These are phyloP conservation scores for Trididemnum clinides DNA, from an alignment of 23 tunicate species.

Conservation along the genomic window DNA sequence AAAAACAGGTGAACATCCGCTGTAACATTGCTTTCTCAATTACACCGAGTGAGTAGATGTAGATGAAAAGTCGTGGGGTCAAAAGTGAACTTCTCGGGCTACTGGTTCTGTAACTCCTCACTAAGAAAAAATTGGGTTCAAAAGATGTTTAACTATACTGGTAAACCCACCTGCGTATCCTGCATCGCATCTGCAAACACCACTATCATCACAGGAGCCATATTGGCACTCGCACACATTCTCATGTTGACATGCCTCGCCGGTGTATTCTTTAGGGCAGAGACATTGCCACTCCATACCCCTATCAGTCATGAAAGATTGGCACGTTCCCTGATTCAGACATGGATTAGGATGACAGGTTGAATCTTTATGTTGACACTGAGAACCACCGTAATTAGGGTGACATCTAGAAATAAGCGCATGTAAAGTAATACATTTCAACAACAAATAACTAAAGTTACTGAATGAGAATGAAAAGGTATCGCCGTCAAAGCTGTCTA, in stretches of 20 bases:
- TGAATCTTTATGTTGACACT: neutral
- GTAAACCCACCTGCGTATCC: conserved; percentile 28
- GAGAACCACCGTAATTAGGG: conserved; percentile 16
- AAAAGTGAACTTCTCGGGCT: too few species aligned
- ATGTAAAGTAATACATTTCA: too few species aligned
- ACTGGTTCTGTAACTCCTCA: too few species aligned
- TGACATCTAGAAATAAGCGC: conserved; percentile 21
- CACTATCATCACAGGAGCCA: neutral
- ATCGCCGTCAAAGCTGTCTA: too few species aligned
- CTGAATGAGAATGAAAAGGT: too few species aligned
- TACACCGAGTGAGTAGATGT: too few species aligned
- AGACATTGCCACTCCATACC: conserved; percentile 9
- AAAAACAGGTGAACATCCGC: too few species aligned
- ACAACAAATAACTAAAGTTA: too few species aligned
- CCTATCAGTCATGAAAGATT: neutral
- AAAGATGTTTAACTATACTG: too few species aligned
- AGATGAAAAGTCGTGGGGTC: too few species aligned
- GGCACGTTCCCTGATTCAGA: conserved; percentile 42
- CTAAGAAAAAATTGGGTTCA: too few species aligned
- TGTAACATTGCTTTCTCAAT: too few species aligned
- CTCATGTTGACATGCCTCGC: conserved; percentile 29
- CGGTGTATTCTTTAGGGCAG: conserved; percentile 68
- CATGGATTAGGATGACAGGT: conserved; percentile 29
- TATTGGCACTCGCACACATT: neutral
- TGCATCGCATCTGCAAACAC: conserved; percentile 4